phyloP scores from a whole-genome alignment of 2,888 invertebrate species.

The Aphodius granarius region DNA sequence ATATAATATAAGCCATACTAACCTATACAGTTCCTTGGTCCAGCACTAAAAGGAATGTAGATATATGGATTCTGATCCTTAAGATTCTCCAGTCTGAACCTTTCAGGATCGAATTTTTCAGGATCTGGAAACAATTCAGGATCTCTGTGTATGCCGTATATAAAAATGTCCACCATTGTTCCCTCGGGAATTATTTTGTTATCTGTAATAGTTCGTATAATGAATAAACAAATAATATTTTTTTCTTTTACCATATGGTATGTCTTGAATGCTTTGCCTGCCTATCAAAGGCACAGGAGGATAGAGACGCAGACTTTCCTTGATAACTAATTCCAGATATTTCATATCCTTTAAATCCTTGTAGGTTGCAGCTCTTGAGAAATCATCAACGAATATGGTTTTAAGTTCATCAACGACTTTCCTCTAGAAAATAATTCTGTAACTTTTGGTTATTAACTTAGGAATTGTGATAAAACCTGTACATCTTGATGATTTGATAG shows the following conservation, averaged over 20 bases:
- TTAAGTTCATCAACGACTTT: slow-evolving; percentile 10
- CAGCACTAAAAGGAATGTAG: slow-evolving; percentile 47
- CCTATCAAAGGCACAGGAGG: slow-evolving; percentile 21
- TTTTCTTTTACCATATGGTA: slow-evolving; percentile 9
- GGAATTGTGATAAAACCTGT: slow-evolving; percentile 26
- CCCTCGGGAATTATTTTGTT: slow-evolving; percentile 26
- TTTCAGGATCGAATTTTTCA: slow-evolving; percentile 45
- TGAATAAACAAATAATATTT: background rate
- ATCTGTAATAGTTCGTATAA: slow-evolving; percentile 11
- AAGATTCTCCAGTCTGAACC: slow-evolving; percentile 45
- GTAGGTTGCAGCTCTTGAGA: background rate
- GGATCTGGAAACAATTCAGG: slow-evolving; percentile 53
- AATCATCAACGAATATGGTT: slow-evolving; percentile 11
- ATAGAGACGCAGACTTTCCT: slow-evolving; percentile 18
- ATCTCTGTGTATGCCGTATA: slow-evolving; percentile 49
- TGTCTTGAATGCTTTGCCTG: slow-evolving; percentile 18
- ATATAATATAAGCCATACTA: background rate
- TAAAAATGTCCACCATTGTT: slow-evolving; percentile 16
- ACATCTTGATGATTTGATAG: slow-evolving; percentile 33
- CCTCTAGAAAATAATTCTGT: background rate
- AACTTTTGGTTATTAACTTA: no score
- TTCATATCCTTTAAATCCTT: slow-evolving; percentile 19
- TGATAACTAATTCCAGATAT: slow-evolving; percentile 23
- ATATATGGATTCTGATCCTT: slow-evolving; percentile 42
- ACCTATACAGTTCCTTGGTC: slow-evolving; percentile 45